Evolutionary conservation across 2,797 vertebrate genomes (phyloP), one percentile per base, ranked within the genome.

Genomic region (Ambastaia sidthimunki): DNA sequence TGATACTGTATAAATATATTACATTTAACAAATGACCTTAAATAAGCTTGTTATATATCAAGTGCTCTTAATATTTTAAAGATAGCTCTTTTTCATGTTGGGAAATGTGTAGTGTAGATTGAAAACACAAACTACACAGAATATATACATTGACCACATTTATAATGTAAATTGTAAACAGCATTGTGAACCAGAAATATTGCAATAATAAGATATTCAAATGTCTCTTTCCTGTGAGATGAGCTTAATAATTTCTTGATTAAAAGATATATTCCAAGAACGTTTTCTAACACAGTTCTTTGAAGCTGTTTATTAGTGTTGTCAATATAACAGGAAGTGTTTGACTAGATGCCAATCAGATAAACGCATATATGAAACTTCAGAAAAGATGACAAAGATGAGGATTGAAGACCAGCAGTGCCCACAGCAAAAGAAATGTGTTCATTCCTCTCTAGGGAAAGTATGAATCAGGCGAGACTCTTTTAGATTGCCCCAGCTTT

Each of bases 191-290:
- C 1, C 50, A 52, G 18, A 52, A n/a, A 52, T 18, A 52, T n/a
- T 5, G 18, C 50, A 62, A 31, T 16, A 62, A 63, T 11, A n/a
- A 16, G 15, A 34, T 34, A 63, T 63, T n/a, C 0, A 63, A 18
- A 2, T n/a, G 23, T 60, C 60, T 63, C 59, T 34, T n/a, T 63
- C 28, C 28, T 63, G 13, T 62, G 59, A 62, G 25, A 63, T 11
- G 3, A 34, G 6, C 12, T 9, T 18, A 65, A 19, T 4, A 9
- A 3, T 65, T 65, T 25, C 28, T 68, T 55, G 65, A 75, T 34
- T 31, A 10, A n/a, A 62, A 23, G n/a, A 59, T 71, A 88, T 82
- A 88, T 90, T 88, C 91, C 86, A 80, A 87, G 72, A 80, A 85
- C 6, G 44, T 18, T 31, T 62, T 16, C 37, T 13, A 54, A 65